Percentiles rank a stretch among this genome's conserved stretches.
Evolutionary conservation across 2,113 vertebrate genomes (phyloP).

Genomic region (Thomomys bottae): DNA sequence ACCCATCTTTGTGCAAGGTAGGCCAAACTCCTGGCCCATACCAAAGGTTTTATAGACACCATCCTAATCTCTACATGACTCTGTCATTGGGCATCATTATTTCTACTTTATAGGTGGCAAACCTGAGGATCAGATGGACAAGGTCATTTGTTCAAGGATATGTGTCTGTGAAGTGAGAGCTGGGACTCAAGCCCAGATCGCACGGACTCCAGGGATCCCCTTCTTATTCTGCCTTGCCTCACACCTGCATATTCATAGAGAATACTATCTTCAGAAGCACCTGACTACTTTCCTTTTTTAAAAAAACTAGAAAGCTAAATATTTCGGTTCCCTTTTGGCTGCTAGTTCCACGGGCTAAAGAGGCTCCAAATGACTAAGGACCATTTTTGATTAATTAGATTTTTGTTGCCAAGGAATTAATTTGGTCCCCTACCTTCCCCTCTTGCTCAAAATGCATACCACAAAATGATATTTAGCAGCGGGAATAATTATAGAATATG

Average conservation of each 20-base stretch:
- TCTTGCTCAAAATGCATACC: slow-evolving; percentile 66
- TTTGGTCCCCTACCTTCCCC: slow-evolving; percentile 70
- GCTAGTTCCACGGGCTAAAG: slow-evolving; percentile 73
- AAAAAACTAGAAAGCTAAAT: slow-evolving; percentile 30
- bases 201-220: not conserved
- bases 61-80: not conserved
- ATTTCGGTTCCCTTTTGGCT: slow-evolving; percentile 74
- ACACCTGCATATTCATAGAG: not conserved
- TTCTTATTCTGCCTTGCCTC: no score
- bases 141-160: not conserved
- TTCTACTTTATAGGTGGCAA: not conserved
- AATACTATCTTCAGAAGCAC: slow-evolving; percentile 59
- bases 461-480: slow-evolving; percentile 81
- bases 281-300: slow-evolving; percentile 56
- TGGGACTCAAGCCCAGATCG: not conserved
- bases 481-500: slow-evolving; percentile 82
- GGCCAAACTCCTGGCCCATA: no score
- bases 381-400: slow-evolving; percentile 83
- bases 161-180: not conserved
- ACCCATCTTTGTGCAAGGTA: no score
- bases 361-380: slow-evolving; percentile 75
- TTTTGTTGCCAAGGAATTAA: slow-evolving; percentile 86
- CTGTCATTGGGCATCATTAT: not conserved
- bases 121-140: not conserved
- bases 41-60: not conserved